Percentiles rank a stretch among this genome's conserved stretches.
Conservation (phyloP, 2,113 vertebrate species). For the Himantopus leucocephalus region DNA sequence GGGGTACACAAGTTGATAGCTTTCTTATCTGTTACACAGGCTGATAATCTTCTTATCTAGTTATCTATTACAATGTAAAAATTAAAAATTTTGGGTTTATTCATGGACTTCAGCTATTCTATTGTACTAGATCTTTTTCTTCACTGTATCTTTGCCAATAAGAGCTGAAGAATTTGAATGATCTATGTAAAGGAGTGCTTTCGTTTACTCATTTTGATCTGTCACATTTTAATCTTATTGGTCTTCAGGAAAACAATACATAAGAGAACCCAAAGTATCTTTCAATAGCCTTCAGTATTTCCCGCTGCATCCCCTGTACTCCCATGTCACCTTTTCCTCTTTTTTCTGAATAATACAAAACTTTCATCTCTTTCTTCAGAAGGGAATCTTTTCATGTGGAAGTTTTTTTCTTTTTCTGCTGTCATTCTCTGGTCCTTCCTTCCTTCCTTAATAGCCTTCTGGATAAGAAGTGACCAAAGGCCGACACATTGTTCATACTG, state of each 20-base stretch:
- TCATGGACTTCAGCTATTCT: background rate
- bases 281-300: background rate
- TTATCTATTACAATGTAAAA: background rate
- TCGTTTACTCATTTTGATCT: background rate
- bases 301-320: background rate
- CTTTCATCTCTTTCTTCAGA: background rate
- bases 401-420: background rate
- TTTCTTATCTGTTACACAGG: background rate
- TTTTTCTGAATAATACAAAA: background rate
- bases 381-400: background rate
- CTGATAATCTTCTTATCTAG: background rate
- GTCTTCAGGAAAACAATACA: background rate
- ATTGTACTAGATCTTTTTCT: background rate
- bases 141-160: background rate
- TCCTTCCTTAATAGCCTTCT: background rate
- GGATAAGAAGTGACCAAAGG: background rate
- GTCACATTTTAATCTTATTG: background rate
- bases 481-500: background rate
- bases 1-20: background rate
- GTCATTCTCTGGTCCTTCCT: background rate
- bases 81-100: background rate
- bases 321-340: background rate
- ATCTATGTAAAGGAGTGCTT: background rate
- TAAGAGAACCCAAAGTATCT: background rate
- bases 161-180: background rate